Evolutionary conservation across 2,113 vertebrate species (phyloP), one percentile per base, ranked within the genome.

Genomic region (Ptyas mucosa): DNA sequence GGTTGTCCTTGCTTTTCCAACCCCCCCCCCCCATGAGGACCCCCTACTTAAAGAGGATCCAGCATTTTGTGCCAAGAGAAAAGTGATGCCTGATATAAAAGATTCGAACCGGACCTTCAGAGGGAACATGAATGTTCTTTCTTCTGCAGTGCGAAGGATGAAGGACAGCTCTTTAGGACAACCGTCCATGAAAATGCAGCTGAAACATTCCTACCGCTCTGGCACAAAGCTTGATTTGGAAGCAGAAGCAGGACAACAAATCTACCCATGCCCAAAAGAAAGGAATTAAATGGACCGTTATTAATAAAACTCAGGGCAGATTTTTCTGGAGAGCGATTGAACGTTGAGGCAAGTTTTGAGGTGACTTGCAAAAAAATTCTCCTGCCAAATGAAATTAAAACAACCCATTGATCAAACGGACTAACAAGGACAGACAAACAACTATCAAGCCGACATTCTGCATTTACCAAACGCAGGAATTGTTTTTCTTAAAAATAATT

Each of bases 71-170:
- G 61, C 29, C n/a, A 75, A 8, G 69, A 75, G 15, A 75, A 75
- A 39, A 75, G n/a, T 6, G 15, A 7, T 39, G n/a, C 69, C n/a
- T 14, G 51, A 7, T 29, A 52, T 15, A 87, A 26, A 52, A n/a
- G 4, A 93, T n/a, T 0, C 93, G 0, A 29, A 0, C 0, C 43
- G 91, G 86, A 64, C 14, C 0, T 69, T 91, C 24, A 26, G 8
- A 11, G 3, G 1, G 0, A 52, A 75, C 54, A 26, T 12, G 0
- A 4, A 46, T 61, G 8, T 7, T 11, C 8, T 10, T 20, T 0
- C 0, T 46, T 88, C 88, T 69, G 0, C 7, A 14, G 86, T 20
- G 0, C 87, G 24, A n/a, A 29, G 11, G 3, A 87, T 1, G 0
- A 0, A 34, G 15, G 12, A 5, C 43, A n/a, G 43, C 29, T 88